Percentiles rank a stretch among this genome's conserved stretches.
phyloP scores from a whole-genome alignment of 2,888 invertebrate genomes.

The Eupithecia tripunctaria region DNA sequence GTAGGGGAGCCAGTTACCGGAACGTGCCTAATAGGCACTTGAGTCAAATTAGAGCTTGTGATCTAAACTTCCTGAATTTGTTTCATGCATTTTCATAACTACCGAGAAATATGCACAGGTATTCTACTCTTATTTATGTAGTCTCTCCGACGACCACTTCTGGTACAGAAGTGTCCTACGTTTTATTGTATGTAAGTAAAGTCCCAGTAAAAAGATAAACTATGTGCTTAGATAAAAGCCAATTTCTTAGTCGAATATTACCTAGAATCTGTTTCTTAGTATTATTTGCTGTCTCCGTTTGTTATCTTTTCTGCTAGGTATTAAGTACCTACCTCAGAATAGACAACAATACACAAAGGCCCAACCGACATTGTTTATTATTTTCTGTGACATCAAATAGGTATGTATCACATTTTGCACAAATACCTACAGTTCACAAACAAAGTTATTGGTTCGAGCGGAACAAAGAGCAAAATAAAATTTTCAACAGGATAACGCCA shows the following conservation, averaged over 20 bases:
- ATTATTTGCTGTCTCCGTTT: neutral
- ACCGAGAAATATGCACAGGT: too few species aligned
- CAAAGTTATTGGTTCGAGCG: constrained; percentile 2
- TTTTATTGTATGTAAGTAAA: constrained; percentile 18
- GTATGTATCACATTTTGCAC: neutral
- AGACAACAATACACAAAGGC: neutral
- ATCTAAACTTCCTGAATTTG: neutral
- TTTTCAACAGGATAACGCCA: constrained; percentile 13
- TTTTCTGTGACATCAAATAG: constrained; percentile 5
- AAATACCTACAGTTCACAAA: neutral
- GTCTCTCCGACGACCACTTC: neutral
- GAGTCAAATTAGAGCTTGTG: constrained; percentile 11
- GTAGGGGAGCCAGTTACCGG: constrained; percentile 15
- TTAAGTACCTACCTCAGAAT: neutral
- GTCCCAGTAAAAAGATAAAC: constrained; percentile 19
- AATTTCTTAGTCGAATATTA: neutral
- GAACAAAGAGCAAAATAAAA: constrained; percentile 8
- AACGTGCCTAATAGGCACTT: constrained; percentile 7
- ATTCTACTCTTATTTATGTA: constrained; percentile 17
- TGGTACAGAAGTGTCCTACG: neutral
- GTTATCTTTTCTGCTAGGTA: neutral
- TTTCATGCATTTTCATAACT: too few species aligned
- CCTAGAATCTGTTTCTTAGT: neutral
- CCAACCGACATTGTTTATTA: neutral
- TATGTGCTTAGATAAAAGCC: constrained; percentile 1